A percentile compares a stretch with the other conserved stretches of the same genome.
These are phyloP conservation scores for Eublepharis macularius DNA, from an alignment of 2,113 vertebrate species.

Conservation along the genomic window DNA sequence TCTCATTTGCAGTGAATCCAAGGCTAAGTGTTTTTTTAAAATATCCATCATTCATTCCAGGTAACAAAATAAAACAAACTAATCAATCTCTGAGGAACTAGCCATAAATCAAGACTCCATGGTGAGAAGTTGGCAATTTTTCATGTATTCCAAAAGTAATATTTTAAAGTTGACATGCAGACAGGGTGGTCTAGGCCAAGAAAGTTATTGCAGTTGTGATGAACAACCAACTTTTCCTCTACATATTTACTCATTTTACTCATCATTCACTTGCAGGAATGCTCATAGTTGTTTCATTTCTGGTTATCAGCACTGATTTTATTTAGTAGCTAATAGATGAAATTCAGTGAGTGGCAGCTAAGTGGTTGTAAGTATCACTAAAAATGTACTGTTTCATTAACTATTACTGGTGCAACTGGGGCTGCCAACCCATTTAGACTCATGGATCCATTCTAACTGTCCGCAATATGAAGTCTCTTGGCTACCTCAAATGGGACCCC, in stretches of 20 bases:
- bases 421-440: not conserved
- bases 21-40: constrained; percentile 54
- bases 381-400: constrained; percentile 1
- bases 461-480: not conserved
- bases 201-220: constrained; percentile 57
- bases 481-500: not conserved
- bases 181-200: constrained; percentile 63
- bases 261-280: constrained; percentile 5
- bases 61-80: constrained; percentile 72
- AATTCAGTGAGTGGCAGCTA: constrained; percentile 11
- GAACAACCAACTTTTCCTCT: constrained; percentile 4
- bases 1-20: constrained; percentile 64
- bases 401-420: not conserved
- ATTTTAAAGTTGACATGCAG: constrained; percentile 69
- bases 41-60: constrained; percentile 70
- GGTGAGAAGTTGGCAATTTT: constrained; percentile 71
- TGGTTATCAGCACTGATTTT: not conserved
- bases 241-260: not conserved
- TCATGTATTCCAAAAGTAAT: constrained; percentile 65
- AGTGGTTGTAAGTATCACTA: constrained; percentile 9
- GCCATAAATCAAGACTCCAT: constrained; percentile 76
- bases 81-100: constrained; percentile 67
- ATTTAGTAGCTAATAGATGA: not conserved
- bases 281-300: not conserved
- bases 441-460: not conserved